A percentile compares a stretch with the other conserved stretches of the same genome.
Evolutionary conservation across 2,797 vertebrate genomes (phyloP).

Genomic region (Phylloscopus collybita): DNA sequence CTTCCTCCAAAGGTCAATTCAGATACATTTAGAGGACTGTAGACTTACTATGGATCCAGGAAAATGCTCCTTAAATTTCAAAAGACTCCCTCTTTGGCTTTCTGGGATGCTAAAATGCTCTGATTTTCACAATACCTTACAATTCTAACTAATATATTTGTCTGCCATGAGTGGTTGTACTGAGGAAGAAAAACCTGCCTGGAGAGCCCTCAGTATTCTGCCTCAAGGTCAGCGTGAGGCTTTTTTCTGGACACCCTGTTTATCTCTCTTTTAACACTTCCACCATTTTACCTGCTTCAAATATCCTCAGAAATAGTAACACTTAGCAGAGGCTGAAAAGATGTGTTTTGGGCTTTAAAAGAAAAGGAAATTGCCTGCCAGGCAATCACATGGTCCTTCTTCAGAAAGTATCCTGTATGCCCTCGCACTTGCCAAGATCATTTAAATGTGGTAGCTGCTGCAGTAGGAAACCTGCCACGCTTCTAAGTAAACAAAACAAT

Average conservation of each 20-base stretch:
- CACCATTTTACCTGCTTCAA: slow-evolving; percentile 1
- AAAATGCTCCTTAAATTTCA: background rate
- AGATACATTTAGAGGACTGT: background rate
- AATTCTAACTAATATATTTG: background rate
- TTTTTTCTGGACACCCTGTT: background rate
- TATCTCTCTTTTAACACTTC: background rate
- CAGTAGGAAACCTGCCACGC: background rate
- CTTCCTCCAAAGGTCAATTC: background rate
- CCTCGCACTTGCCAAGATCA: slow-evolving; percentile 16
- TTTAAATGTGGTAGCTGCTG: slow-evolving; percentile 50
- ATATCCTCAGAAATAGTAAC: slow-evolving; percentile 17
- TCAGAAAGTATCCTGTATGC: background rate
- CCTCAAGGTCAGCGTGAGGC: background rate
- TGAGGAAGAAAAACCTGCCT: background rate
- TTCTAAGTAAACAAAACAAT: slow-evolving; percentile 54
- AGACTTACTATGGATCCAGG: background rate
- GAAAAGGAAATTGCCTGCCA: slow-evolving; percentile 19
- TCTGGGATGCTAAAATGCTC: background rate
- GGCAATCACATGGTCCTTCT: slow-evolving; percentile 13
- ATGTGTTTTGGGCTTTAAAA: background rate
- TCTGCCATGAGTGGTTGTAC: background rate
- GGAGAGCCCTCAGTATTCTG: background rate
- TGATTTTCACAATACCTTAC: background rate
- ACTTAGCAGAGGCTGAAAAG: slow-evolving; percentile 32
- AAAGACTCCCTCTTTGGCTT: background rate